Percentiles rank a stretch among this genome's conserved stretches.
phyloP scores from a whole-genome alignment of 2,113 vertebrate genomes.

The Stegostoma tigrinum region DNA sequence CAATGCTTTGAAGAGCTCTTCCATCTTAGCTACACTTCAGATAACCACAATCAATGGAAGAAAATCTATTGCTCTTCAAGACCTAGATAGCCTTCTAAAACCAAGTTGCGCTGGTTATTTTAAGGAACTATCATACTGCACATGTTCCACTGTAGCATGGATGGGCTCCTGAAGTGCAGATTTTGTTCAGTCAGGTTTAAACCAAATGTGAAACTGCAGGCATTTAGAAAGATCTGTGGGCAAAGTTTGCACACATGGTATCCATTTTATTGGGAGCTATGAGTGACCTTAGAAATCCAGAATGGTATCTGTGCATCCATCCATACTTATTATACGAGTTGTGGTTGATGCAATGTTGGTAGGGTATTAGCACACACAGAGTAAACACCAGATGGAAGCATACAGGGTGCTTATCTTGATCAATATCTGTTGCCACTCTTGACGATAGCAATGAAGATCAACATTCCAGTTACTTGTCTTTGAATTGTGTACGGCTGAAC shows the following conservation, averaged over 20 bases:
- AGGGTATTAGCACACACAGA: neutral
- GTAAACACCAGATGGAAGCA: too few relatives aligned
- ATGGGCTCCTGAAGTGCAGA: neutral
- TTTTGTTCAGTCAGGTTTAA: neutral
- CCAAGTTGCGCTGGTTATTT: slow-evolving; percentile 48
- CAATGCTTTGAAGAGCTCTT: neutral
- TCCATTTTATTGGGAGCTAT: too few relatives aligned
- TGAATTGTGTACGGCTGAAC: neutral
- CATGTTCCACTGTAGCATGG: neutral
- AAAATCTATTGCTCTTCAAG: slow-evolving; percentile 68
- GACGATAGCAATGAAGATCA: neutral
- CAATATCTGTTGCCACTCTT: neutral
- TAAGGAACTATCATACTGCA: neutral
- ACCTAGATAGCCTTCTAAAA: slow-evolving; percentile 48
- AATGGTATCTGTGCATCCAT: neutral
- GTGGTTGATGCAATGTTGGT: neutral
- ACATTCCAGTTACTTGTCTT: neutral
- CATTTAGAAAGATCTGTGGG: neutral
- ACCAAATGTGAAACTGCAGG: neutral
- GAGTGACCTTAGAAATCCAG: neutral
- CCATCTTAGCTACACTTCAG: neutral
- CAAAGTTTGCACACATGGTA: neutral
- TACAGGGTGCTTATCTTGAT: neutral
- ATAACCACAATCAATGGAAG: slow-evolving; percentile 63
- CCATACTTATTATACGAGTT: neutral